A percentile compares a stretch with the other conserved stretches of the same genome.
Evolutionary conservation across 2,888 invertebrate genomes (phyloP).

Genomic region (Apodemia duryi): DNA sequence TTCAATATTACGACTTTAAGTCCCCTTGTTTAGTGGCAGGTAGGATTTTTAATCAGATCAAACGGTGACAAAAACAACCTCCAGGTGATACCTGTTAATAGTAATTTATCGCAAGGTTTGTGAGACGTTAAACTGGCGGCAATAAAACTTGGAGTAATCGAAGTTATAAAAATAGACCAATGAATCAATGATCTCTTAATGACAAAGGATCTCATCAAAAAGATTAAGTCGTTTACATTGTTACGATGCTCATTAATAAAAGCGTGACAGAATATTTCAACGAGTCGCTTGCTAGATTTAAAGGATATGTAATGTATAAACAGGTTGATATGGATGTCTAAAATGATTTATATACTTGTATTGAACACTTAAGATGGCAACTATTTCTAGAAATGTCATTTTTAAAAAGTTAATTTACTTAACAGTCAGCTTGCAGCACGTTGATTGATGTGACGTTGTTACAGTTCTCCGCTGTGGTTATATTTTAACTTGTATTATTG

Average conservation of each 20-base stretch:
- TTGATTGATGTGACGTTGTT: constrained; percentile 41
- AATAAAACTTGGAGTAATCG: constrained; percentile 17
- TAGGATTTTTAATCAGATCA: constrained; percentile 63
- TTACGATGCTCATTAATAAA: constrained; percentile 59
- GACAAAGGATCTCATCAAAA: constrained; percentile 62
- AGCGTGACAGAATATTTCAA: constrained; percentile 52
- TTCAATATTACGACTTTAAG: neutral
- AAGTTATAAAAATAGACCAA: constrained; percentile 6
- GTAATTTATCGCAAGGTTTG: constrained; percentile 64
- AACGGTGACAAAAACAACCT: constrained; percentile 34
- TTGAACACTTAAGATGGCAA: constrained; percentile 42
- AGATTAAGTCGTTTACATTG: constrained; percentile 69
- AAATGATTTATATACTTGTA: constrained; percentile 63
- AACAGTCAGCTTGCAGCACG: constrained; percentile 37
- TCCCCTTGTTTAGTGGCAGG: constrained; percentile 45
- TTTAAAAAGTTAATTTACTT: constrained; percentile 50
- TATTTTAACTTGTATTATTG: constrained; percentile 39
- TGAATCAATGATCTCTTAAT: constrained; percentile 43
- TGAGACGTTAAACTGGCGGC: constrained; percentile 9
- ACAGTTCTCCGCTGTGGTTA: constrained; percentile 34
- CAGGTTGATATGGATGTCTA: constrained; percentile 41
- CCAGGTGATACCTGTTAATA: constrained; percentile 69
- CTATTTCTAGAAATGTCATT: constrained; percentile 43
- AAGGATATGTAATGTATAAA: constrained; percentile 61
- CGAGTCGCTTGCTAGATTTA: constrained; percentile 54